These are phyloP conservation scores for Ericerus pela DNA, from an alignment of 1,140 invertebrate genomes.

Conservation along the genomic window DNA sequence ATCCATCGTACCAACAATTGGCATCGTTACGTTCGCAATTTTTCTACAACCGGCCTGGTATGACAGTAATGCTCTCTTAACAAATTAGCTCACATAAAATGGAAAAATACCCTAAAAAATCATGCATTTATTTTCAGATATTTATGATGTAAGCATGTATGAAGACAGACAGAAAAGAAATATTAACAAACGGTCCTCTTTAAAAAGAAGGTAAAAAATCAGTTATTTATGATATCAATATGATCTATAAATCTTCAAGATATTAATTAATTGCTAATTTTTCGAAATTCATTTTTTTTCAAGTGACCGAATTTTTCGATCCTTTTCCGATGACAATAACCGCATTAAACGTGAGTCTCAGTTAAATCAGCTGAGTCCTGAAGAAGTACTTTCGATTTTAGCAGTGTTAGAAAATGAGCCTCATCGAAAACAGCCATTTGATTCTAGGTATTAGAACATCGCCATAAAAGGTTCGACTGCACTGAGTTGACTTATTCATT, in stretches of 20 bases:
- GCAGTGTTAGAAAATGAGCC: constrained; percentile 30
- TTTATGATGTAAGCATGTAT: constrained; percentile 6
- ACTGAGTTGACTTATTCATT: no score
- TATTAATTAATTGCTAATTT: neutral
- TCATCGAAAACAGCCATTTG: constrained; percentile 16
- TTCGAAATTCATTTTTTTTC: neutral
- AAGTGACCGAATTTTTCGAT: constrained; percentile 1
- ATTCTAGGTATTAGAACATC: neutral
- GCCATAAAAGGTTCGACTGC: no score
- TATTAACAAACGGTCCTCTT: neutral
- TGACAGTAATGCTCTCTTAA: neutral
- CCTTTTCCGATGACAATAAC: neutral
- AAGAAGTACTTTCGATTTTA: constrained; percentile 29
- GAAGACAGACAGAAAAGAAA: constrained; percentile 8
- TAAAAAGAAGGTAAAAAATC: neutral
- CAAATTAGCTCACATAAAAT: neutral
- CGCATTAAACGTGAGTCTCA: constrained; percentile 28
- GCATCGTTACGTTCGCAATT: neutral
- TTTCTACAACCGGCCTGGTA: neutral
- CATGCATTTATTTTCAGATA: no score
- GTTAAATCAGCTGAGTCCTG: constrained; percentile 28
- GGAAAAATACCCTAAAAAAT: no score
- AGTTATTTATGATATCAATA: no score
- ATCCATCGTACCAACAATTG: neutral
- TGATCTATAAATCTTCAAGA: neutral